phyloP scores from a whole-genome alignment of 2,888 invertebrate species.

The Epirrhoe tristata region DNA sequence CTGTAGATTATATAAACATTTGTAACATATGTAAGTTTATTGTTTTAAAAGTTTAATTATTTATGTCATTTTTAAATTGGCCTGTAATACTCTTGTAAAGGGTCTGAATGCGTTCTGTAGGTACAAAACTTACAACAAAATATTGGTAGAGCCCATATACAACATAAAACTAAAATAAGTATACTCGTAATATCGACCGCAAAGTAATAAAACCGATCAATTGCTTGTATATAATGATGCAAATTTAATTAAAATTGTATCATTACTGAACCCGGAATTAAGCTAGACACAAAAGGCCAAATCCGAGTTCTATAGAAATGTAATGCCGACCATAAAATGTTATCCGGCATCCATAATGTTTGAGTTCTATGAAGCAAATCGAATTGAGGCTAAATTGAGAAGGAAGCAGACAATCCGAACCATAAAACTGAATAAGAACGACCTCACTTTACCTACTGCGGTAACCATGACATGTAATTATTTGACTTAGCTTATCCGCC shows the following conservation, averaged over 20 bases:
- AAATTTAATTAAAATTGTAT: conserved; percentile 36
- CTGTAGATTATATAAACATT: too few relatives aligned
- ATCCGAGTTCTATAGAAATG: conserved; percentile 36
- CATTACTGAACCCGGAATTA: conserved; percentile 42
- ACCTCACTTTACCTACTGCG: conserved; percentile 22
- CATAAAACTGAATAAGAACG: conserved; percentile 27
- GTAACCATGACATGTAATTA: conserved; percentile 11
- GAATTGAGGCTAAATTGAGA: conserved; percentile 26
- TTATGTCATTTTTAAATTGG: too few relatives aligned
- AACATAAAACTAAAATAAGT: conserved; percentile 10
- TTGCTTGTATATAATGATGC: conserved; percentile 40
- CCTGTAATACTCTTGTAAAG: too few relatives aligned
- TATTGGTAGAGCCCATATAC: conserved; percentile 6
- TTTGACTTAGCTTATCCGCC: conserved; percentile 10
- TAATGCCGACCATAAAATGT: conserved; percentile 29
- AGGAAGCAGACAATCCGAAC: conserved; percentile 29
- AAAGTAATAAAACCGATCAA: conserved; percentile 41
- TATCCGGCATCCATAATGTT: conserved; percentile 24
- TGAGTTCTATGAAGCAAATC: conserved; percentile 29
- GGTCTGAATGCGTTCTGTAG: too few relatives aligned
- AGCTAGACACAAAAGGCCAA: conserved; percentile 31
- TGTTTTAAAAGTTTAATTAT: too few relatives aligned
- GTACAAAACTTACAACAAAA: too few relatives aligned
- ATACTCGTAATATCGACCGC: conserved; percentile 25
- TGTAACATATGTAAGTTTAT: too few relatives aligned